Percentiles rank a stretch among this genome's conserved stretches.
Evolutionary conservation across 2,113 vertebrate species (phyloP).

Genomic region (Cryptoleucopteryx plumbea): DNA sequence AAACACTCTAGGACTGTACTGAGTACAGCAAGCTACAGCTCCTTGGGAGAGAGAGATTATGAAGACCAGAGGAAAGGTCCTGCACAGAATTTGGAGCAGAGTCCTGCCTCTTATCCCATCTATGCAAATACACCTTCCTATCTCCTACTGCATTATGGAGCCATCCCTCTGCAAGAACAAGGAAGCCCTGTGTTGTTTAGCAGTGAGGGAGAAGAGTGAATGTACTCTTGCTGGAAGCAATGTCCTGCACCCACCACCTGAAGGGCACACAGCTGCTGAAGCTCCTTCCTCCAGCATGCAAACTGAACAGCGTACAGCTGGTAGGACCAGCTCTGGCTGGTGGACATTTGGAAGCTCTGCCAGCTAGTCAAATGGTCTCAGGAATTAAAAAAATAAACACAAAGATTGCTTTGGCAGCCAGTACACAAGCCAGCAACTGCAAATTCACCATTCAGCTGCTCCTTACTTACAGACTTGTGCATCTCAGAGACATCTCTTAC

Average conservation of each 20-base stretch:
- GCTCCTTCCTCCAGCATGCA: background rate
- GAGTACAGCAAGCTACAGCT: background rate
- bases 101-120: background rate
- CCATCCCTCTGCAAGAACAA: no score
- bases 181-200: fast-evolving
- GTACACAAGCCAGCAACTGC: background rate
- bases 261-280: background rate
- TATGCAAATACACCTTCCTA: background rate
- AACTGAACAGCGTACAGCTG: background rate
- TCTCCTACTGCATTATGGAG: fast-evolving
- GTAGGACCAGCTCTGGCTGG: background rate
- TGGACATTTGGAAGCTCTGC: background rate
- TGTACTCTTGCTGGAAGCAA: fast-evolving
- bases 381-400: background rate
- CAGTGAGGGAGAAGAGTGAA: background rate
- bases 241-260: background rate
- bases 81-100: background rate
- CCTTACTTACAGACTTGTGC: background rate
- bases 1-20: background rate
- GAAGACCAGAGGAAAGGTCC: background rate
- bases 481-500: background rate
- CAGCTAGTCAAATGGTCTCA: background rate
- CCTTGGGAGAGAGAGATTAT: background rate
- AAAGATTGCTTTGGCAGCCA: background rate
- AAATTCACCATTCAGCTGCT: background rate